Evolutionary conservation across 2,797 vertebrate genomes (phyloP), one percentile per base, ranked within the genome.

Genomic region (Macropus fuliginosus): DNA sequence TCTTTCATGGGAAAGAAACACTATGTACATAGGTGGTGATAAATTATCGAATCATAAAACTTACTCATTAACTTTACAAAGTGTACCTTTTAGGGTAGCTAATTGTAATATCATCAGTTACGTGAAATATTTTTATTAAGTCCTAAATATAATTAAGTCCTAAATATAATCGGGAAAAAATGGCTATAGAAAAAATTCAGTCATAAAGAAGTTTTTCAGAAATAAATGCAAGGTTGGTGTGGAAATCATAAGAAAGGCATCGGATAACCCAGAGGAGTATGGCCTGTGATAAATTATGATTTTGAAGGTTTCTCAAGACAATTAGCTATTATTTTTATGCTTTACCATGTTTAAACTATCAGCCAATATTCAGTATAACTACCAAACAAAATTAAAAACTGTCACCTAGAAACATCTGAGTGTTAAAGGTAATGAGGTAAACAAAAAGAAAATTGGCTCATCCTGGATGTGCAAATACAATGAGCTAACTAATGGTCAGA

Each of bases 341-440:
- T 3, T 74, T 46, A 90, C 40, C 11, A 0, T 34, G 2, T 40
- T 93, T 92, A 11, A 11, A 66, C 91, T 96, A n/a, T 2, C 94
- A 57, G 40, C 87, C 50, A 56, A 56, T 14, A 91, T 31, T 91
- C 89, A 62, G 29, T 55, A 52, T 52, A 81, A 13, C 56, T 54
- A 62, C 56, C 16, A 59, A 66, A 92, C 56, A 92, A 95, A 92
- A 66, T 74, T 92, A 4, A 56, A 81, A 55, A 93, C 11, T 66
- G 16, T 93, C 40, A 18, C 28, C 54, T 94, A 57, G 93, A 95
- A 91, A 27, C 46, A 93, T 13, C 57, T 28, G 81, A 90, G 57
- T 94, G 29, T 97, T 91, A 91, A 34, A 92, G 55, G 55, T 59
- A 54, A 50, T 90, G 24, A 91, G 46, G 92, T 94, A 94, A 96